Base-by-base conservation (phyloP, 2,113 vertebrate species). In the Eublepharis macularius region DNA sequence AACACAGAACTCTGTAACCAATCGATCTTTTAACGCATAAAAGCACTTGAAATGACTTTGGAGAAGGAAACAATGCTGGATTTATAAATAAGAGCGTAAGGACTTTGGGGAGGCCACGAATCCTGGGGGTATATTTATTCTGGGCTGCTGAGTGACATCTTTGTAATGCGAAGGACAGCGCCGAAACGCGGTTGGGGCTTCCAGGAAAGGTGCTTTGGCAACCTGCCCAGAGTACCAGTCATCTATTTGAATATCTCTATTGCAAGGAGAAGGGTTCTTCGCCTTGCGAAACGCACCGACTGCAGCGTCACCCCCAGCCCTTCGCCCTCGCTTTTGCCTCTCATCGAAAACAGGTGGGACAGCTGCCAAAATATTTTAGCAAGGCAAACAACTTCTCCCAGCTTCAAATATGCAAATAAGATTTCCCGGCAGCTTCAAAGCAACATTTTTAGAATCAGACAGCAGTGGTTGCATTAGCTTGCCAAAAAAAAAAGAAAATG, bases 331-430 rank as follows among this genome's bases (percentile, higher is more conserved):
- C 32, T 85, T 84, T 81, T 81, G 74, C 81, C 65, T 36, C 45
- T 86, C 85, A 11, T n/a, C 41, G 5, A 80, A 91, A 90, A 39
- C 1, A 86, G 80, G 74, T 49, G 17, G 86, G 89, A 72, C 85
- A 90, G 88, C 87, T 92, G 90, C 12, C 1, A 83, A 73, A 10
- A n/a, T 17, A 57, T 89, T 91, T 82, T 80, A 79, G 2, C 73
- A 72, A 66, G 17, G 76, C 89, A 80, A 85, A 73, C 63, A 81
- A 87, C 91, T 86, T n/a, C 75, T 83, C 90, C 75, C 73, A 19
- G 60, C 86, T 86, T 76, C 76, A 84, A 73, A 74, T 75, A 86
- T 83, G 78, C 89, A 83, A 54, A 87, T 63, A 81, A 83, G 81
- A 90, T 85, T 83, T 49, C 24, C 0, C 79, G 88, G 87, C 86